These are phyloP conservation scores for Psilopsiagon aymara DNA, from an alignment of 2,113 vertebrate genomes.

Conservation along the genomic window DNA sequence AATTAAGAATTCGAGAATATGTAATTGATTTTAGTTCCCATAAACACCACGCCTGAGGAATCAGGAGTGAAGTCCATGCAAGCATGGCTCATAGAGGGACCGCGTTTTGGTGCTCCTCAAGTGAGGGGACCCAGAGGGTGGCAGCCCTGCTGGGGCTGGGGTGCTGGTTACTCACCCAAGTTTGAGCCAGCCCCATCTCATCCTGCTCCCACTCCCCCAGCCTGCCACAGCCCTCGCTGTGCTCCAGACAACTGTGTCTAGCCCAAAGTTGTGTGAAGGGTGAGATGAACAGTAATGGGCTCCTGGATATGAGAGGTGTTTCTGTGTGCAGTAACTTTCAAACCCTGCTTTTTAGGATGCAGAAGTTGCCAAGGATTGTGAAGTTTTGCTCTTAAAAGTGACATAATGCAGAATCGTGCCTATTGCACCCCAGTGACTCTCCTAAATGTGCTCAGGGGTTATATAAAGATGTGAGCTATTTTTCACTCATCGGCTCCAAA, in stretches of 20 bases:
- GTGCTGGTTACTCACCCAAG: no score
- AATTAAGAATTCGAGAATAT: not conserved
- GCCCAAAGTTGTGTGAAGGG: fast-evolving
- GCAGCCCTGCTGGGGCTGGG: not conserved
- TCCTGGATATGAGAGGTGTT: not conserved
- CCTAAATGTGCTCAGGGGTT: not conserved
- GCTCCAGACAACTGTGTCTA: not conserved
- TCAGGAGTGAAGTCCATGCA: fast-evolving
- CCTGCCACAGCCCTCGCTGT: fast-evolving
- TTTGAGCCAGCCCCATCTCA: fast-evolving
- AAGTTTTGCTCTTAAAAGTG: conserved; percentile 44
- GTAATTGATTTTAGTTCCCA: not conserved
- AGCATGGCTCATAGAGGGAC: not conserved
- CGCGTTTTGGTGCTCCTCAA: not conserved
- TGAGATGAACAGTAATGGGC: not conserved
- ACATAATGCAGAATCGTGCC: not conserved
- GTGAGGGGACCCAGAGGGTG: not conserved
- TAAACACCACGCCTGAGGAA: not conserved
- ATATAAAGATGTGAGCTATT: conserved; percentile 20
- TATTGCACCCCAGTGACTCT: not conserved
- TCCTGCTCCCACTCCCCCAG: fast-evolving
- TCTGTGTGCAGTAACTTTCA: not conserved
- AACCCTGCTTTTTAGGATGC: not conserved
- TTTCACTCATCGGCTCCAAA: conserved; percentile 8
- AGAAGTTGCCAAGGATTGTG: conserved; percentile 10